Base-by-base conservation (phyloP, 2,888 invertebrate species). In the Nomada ruficornis region DNA sequence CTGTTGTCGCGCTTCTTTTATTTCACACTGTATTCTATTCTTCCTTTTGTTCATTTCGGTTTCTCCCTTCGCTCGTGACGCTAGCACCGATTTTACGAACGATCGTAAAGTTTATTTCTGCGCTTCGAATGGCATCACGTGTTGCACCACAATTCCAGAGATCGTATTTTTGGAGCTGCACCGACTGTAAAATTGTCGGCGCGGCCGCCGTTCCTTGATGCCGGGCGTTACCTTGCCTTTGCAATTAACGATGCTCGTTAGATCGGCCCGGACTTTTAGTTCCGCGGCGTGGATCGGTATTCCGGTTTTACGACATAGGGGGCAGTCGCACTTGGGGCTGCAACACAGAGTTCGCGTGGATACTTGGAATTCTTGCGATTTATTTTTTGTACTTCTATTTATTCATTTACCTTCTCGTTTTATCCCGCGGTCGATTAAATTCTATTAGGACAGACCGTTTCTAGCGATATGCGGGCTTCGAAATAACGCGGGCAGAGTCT, bases 41-140 rank as follows among this genome's bases (percentile, higher is more conserved):
- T n/a, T 9, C 2, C 5, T 2, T 11, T 47, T 9, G 15, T 47
- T 42, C n/a, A 7, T 42, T 13, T 18, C 15, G 26, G 0, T 13
- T 18, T 36, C 18, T 18, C n/a, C 26, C 5, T 52, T n/a, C 47
- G 2, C 23, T 5, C 2, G 23, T 23, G 55, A 4, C n/a, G n/a
- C 42, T 18, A 18, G 11, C 60, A 7, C 26, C n/a, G 23, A 47
- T 23, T 63, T 44, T 7, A 23, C 54, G 15, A 62, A 4, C 26
- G 10, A 20, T 54, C 70, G 44, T 76, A 70, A 76, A 76, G 47
- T 55, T 76, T 77, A 71, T 71, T 64, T 77, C n/a, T n/a, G 71
- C n/a, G 20, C 20, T 3, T 44, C 13, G 26, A 47, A 57, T 20
- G 42, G 54, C n/a, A 7, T 26, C 23, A 15, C 13, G 44, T 55